Conservation (phyloP, 2,797 vertebrate species). For the Hemitrygon akajei region DNA sequence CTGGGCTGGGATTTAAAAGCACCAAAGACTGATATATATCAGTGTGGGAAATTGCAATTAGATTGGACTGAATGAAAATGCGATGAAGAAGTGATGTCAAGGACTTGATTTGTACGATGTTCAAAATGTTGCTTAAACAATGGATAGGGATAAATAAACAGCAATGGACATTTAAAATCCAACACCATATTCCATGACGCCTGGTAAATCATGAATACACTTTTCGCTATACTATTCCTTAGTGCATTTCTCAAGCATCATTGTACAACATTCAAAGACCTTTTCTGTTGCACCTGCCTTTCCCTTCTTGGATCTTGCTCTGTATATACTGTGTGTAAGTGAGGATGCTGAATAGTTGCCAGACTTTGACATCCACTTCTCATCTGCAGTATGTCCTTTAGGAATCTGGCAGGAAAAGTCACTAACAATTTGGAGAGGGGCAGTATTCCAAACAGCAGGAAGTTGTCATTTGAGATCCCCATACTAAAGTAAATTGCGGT, state of each 20-base stretch:
- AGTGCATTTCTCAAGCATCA: no score
- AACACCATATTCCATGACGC: neutral
- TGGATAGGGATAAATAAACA: neutral
- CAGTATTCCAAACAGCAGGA: neutral
- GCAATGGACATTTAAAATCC: neutral
- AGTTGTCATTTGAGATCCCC: neutral
- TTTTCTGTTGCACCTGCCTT: neutral
- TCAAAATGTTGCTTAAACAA: neutral
- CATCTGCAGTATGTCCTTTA: neutral
- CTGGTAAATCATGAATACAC: neutral
- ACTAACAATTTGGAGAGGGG: neutral
- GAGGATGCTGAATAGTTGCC: neutral
- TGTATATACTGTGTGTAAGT: neutral
- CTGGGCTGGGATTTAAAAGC: neutral
- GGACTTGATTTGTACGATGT: neutral
- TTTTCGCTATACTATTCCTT: neutral
- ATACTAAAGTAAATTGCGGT: neutral
- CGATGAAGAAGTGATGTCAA: neutral
- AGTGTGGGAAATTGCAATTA: conserved; percentile 17
- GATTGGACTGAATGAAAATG: conserved; percentile 25
- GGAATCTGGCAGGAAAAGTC: neutral
- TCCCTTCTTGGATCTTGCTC: neutral
- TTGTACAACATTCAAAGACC: neutral
- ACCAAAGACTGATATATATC: neutral
- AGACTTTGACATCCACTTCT: neutral